A percentile compares a stretch with the other conserved stretches of the same genome.
These are phyloP conservation scores for Serinus canaria DNA, from an alignment of 2,113 vertebrate genomes.

Conservation along the genomic window DNA sequence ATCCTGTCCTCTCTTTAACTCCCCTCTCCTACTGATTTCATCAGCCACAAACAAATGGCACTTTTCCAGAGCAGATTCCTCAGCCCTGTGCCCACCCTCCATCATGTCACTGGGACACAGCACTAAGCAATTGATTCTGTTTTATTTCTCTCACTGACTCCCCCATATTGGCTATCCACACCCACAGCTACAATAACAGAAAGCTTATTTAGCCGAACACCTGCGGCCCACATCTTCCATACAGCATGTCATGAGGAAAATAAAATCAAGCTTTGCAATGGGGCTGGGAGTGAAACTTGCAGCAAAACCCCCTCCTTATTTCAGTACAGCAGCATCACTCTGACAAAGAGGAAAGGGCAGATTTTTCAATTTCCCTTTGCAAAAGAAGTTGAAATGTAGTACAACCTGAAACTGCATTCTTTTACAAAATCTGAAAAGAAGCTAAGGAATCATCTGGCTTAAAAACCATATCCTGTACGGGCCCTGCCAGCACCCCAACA, in stretches of 20 bases:
- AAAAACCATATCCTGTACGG: neutral
- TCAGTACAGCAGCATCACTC: neutral
- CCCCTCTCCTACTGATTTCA: neutral
- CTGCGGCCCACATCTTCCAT: neutral
- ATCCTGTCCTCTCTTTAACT: neutral
- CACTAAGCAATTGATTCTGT: neutral
- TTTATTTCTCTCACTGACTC: neutral
- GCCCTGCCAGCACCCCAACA: neutral
- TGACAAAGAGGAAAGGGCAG: neutral
- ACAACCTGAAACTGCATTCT: neutral
- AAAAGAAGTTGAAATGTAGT: neutral
- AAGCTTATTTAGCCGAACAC: neutral
- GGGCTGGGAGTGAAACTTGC: neutral
- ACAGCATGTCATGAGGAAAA: neutral
- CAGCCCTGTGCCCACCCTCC: neutral
- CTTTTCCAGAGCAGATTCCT: neutral
- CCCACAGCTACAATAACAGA: neutral
- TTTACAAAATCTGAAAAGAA: neutral
- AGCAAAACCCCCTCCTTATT: neutral
- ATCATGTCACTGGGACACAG: neutral
- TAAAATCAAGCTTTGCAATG: neutral
- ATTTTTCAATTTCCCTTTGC: neutral
- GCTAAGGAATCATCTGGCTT: neutral
- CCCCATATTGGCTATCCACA: neutral
- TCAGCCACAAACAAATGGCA: neutral